A percentile compares a stretch with the other conserved stretches of the same genome.
Evolutionary conservation across 2,888 invertebrate species (phyloP).

Genomic region (Drosophila anomalata): DNA sequence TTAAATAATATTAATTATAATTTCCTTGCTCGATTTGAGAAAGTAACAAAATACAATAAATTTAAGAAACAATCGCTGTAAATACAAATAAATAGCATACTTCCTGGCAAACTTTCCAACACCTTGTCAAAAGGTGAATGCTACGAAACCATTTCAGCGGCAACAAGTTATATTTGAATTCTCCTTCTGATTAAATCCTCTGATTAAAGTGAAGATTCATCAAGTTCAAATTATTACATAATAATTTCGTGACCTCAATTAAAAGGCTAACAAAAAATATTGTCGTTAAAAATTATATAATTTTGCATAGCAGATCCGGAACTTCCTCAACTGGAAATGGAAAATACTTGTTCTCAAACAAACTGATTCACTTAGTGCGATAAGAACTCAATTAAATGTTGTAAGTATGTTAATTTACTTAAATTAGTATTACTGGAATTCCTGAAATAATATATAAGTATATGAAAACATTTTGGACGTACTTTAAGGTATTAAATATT

Average conservation of each 20-base stretch:
- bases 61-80: not conserved
- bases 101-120: not conserved
- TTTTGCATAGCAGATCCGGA: not conserved
- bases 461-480: too few species aligned
- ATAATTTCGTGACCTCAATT: constrained; percentile 8
- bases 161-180: not conserved
- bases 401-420: not conserved
- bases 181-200: not conserved
- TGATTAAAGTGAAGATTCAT: not conserved
- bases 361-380: not conserved
- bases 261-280: not conserved
- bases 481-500: too few species aligned
- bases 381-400: constrained; percentile 17
- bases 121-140: not conserved
- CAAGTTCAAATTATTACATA: constrained; percentile 1
- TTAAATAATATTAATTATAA: not conserved
- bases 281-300: not conserved
- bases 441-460: not conserved
- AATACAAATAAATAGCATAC: not conserved
- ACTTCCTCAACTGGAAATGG: constrained; percentile 4
- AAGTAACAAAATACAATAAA: not conserved
- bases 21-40: not conserved
- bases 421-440: not conserved
- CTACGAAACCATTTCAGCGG: not conserved
- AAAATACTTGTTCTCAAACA: constrained; percentile 13